Conservation (phyloP, 1,140 invertebrate species). For the Pantala flavescens region DNA sequence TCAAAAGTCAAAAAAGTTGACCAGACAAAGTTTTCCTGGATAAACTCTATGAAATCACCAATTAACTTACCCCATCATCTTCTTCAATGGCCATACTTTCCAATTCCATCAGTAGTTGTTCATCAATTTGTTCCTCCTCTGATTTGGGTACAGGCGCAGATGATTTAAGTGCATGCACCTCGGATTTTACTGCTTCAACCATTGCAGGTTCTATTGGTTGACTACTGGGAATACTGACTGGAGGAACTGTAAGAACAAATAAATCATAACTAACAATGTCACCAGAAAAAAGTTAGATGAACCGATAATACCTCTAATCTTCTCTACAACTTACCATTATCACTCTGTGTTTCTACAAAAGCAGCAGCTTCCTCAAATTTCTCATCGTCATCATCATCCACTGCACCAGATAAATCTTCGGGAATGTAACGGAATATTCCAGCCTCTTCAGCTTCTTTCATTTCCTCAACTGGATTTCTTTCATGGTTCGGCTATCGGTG, state of each 20-base stretch:
- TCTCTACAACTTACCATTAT: neutral
- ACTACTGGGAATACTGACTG: too few relatives aligned
- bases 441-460: constrained; percentile 44
- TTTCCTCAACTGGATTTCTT: constrained; percentile 61
- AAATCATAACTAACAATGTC: too few relatives aligned
- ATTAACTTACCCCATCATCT: neutral
- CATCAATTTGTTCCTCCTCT: neutral
- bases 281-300: too few relatives aligned
- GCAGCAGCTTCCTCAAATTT: constrained; percentile 20
- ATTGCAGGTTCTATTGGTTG: too few relatives aligned
- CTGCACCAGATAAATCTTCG: constrained; percentile 13
- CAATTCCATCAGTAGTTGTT: neutral
- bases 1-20: too few relatives aligned
- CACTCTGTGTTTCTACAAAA: neutral
- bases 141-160: neutral
- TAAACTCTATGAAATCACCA: too few relatives aligned
- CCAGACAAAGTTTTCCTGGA: too few relatives aligned
- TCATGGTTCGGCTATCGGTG: constrained; percentile 51
- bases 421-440: constrained; percentile 41
- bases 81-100: neutral
- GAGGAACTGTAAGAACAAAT: too few relatives aligned
- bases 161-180: neutral
- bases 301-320: too few relatives aligned
- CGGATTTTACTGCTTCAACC: too few relatives aligned
- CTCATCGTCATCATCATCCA: constrained; percentile 17